Evolutionary conservation across 2,888 invertebrate genomes (phyloP).

Genomic region (Melieria crassipennis): DNA sequence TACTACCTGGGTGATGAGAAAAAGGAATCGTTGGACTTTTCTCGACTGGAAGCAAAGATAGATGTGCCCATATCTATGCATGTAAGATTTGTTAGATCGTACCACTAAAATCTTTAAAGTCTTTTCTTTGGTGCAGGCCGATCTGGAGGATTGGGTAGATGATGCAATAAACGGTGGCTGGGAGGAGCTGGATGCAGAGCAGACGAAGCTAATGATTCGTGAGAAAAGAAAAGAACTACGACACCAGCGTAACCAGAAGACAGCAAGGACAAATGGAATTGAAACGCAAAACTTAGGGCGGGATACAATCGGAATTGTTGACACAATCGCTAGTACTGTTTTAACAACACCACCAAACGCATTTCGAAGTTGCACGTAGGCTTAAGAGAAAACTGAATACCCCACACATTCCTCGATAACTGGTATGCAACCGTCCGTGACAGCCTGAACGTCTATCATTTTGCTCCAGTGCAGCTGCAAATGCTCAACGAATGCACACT

Average conservation of each 20-base stretch:
- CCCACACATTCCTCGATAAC: too few species aligned
- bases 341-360: slow-evolving; percentile 18
- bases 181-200: slow-evolving; percentile 67
- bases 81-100: slow-evolving; percentile 43
- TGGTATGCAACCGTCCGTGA: too few species aligned
- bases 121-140: slow-evolving; percentile 58
- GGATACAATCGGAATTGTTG: too few species aligned
- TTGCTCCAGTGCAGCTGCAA: too few species aligned
- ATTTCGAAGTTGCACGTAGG: too few species aligned
- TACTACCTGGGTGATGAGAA: slow-evolving; percentile 66
- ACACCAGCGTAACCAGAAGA: slow-evolving; percentile 55
- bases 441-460: too few species aligned
- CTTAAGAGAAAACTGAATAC: too few species aligned
- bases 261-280: slow-evolving; percentile 33
- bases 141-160: slow-evolving; percentile 70
- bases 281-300: slow-evolving; percentile 17
- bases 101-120: not conserved
- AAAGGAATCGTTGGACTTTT: slow-evolving; percentile 58
- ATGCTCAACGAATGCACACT: too few species aligned
- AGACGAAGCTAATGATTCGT: slow-evolving; percentile 63
- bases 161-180: slow-evolving; percentile 66
- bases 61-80: slow-evolving; percentile 66
- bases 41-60: slow-evolving; percentile 66
- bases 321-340: too few species aligned
- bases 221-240: slow-evolving; percentile 65